Percentiles rank a stretch among this genome's conserved stretches.
These are phyloP conservation scores for human DNA, from an alignment of 2,113 vertebrate species.

Conservation along the genomic window DNA sequence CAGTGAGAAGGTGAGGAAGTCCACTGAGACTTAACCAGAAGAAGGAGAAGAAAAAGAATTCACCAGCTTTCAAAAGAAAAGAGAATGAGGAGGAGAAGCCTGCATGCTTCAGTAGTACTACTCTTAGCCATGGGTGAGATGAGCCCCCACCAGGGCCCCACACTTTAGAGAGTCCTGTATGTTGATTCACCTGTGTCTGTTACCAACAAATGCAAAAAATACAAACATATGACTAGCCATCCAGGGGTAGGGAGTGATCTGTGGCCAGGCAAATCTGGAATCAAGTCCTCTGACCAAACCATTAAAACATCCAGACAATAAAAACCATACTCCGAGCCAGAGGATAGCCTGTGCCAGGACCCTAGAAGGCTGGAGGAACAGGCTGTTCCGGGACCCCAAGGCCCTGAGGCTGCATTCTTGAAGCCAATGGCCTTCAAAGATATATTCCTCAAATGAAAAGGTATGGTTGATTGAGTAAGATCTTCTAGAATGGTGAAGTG, in stretches of 20 bases:
- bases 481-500: not conserved
- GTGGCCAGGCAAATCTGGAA: not conserved
- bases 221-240: not conserved
- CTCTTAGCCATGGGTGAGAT: not conserved
- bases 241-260: not conserved
- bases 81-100: not conserved
- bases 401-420: not conserved
- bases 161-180: not conserved
- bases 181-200: not conserved
- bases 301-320: not conserved
- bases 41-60: not conserved
- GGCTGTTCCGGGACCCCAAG: too few species aligned
- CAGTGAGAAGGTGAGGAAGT: not conserved
- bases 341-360: not conserved
- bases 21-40: not conserved
- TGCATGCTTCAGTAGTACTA: not conserved
- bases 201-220: not conserved
- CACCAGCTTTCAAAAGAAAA: not conserved
- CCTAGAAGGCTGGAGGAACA: not conserved
- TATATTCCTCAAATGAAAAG: not conserved
- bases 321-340: not conserved
- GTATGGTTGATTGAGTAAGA: not conserved
- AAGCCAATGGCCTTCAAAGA: not conserved
- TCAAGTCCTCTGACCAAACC: not conserved
- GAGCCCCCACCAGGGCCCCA: accelerated